Evolutionary conservation across 2,888 invertebrate species (phyloP).

Genomic region (Hypercompe scribonia): DNA sequence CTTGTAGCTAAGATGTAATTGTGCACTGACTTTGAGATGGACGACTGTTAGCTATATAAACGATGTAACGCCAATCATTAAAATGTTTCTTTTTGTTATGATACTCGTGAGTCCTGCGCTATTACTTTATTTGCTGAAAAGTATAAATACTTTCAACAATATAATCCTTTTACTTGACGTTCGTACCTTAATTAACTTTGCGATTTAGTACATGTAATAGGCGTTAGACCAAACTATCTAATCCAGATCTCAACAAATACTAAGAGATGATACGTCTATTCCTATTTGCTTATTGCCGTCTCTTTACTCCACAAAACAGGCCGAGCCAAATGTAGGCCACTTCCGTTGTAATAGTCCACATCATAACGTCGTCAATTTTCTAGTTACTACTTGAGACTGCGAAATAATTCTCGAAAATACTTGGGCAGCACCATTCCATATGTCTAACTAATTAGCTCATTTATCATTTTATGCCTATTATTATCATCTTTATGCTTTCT

Average conservation of each 20-base stretch:
- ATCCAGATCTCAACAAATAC: neutral
- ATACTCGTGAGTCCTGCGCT: neutral
- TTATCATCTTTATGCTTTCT: neutral
- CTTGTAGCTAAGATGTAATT: conserved; percentile 6
- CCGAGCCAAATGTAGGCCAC: neutral
- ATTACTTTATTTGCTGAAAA: neutral
- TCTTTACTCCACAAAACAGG: neutral
- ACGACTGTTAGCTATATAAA: neutral
- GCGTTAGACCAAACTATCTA: neutral
- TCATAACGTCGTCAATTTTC: neutral
- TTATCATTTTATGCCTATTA: neutral
- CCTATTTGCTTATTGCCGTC: neutral
- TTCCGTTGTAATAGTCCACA: neutral
- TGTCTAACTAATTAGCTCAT: neutral
- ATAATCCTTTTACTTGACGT: neutral
- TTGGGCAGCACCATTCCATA: neutral
- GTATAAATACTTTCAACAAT: neutral
- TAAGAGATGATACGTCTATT: neutral
- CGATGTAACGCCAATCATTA: conserved; percentile 5
- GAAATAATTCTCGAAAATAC: neutral
- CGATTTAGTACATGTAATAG: neutral
- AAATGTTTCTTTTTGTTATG: conserved; percentile 9
- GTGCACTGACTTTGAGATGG: conserved; percentile 2
- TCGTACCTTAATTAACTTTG: neutral
- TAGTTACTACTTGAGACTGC: neutral